phyloP scores from a whole-genome alignment of 2,888 invertebrate species.

The Zaprionus obscuricornis region DNA sequence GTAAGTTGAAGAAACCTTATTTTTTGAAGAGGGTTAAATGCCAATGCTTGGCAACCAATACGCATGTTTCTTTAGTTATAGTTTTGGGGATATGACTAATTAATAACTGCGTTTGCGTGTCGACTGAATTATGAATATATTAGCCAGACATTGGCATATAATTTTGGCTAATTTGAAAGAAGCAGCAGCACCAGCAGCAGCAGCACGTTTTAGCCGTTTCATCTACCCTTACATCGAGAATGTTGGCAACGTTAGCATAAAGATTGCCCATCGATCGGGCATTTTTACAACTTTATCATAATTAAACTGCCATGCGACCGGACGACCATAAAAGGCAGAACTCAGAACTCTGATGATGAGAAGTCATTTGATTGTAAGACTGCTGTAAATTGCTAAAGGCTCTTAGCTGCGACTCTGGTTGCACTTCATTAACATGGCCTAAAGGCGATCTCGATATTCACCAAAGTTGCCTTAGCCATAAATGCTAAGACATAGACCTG shows the following conservation, averaged over 20 bases:
- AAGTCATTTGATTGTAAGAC: slow-evolving; percentile 19
- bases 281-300: slow-evolving; percentile 79
- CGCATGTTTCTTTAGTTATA: not conserved
- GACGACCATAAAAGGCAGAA: slow-evolving; percentile 46
- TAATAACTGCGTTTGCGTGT: slow-evolving; percentile 44
- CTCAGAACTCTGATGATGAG: too few relatives aligned
- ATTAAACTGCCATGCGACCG: slow-evolving; percentile 41
- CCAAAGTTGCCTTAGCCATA: too few relatives aligned
- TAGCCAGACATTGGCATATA: slow-evolving; percentile 55
- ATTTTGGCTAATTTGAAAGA: slow-evolving; percentile 56
- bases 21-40: slow-evolving; percentile 31
- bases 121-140: slow-evolving; percentile 65
- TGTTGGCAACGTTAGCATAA: too few relatives aligned
- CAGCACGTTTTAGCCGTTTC: slow-evolving; percentile 8
- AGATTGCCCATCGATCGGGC: slow-evolving; percentile 41
- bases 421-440: slow-evolving; percentile 70
- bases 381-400: slow-evolving; percentile 36
- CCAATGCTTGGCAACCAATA: slow-evolving; percentile 26
- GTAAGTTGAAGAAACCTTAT: not conserved
- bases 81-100: slow-evolving; percentile 8
- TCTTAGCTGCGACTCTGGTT: slow-evolving; percentile 34
- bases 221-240: too few relatives aligned
- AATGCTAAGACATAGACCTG: slow-evolving; percentile 37
- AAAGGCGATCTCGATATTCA: slow-evolving; percentile 31
- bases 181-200: too few relatives aligned